These are phyloP conservation scores for Halcyon malimbica DNA, from an alignment of 2,113 vertebrate species.

Conservation along the genomic window DNA sequence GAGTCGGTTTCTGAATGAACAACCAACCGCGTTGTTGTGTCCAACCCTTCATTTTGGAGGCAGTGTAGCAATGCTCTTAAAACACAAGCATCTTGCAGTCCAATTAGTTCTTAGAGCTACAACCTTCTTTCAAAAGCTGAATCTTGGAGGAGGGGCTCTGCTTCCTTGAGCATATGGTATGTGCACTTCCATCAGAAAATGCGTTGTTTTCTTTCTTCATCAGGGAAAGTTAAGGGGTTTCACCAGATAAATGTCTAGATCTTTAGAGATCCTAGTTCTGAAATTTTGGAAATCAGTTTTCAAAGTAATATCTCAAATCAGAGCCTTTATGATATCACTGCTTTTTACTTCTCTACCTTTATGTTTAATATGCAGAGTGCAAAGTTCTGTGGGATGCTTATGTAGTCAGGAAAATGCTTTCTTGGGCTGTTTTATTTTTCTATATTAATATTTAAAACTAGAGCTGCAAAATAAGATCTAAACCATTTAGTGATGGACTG, in stretches of 20 bases:
- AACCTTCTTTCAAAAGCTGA: background rate
- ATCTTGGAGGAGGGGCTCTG: conserved; percentile 27
- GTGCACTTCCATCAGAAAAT: conserved; percentile 63
- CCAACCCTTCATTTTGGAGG: background rate
- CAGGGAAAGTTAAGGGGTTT: conserved; percentile 41
- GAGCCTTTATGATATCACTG: conserved; percentile 68
- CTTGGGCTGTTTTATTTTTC: conserved; percentile 45
- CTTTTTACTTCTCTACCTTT: conserved; percentile 66
- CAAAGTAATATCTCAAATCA: conserved; percentile 13
- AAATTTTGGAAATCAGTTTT: conserved; percentile 9
- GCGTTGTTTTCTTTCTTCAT: background rate
- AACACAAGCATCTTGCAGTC: conserved; percentile 58
- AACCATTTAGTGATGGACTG: conserved; percentile 66
- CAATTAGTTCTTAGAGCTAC: background rate
- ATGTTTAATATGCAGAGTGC: conserved; percentile 19
- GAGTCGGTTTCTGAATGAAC: background rate
- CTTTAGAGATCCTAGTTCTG: background rate
- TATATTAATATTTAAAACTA: conserved; percentile 57
- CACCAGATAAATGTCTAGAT: conserved; percentile 22
- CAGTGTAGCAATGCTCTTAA: background rate
- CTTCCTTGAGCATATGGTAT: conserved; percentile 48
- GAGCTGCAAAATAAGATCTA: conserved; percentile 82
- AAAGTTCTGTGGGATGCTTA: conserved; percentile 68
- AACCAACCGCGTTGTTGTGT: conserved; percentile 13
- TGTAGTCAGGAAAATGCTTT: conserved; percentile 72